Conservation (phyloP, 92 coral and sea anemone genomes). For the Zoanthus sansibaricus region DNA sequence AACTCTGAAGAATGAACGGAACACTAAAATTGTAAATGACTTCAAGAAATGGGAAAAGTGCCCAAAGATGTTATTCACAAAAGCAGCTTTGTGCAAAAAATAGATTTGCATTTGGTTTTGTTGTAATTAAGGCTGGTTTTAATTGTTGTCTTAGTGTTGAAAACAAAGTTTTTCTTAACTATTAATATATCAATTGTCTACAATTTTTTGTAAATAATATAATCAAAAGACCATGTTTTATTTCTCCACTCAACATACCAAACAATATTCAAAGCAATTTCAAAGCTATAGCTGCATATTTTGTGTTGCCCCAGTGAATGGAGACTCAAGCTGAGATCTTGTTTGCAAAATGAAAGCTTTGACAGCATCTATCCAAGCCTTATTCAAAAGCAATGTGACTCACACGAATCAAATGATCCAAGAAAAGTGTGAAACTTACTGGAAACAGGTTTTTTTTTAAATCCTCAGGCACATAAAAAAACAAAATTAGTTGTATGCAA, state of each 20-base stretch:
- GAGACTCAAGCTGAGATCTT: slow-evolving; percentile 7
- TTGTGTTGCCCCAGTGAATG: slow-evolving; percentile 8
- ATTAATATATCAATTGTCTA: background rate
- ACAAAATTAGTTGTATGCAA: slow-evolving; percentile 36
- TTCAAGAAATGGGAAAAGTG: background rate
- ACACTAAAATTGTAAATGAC: background rate
- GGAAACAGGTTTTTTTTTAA: background rate
- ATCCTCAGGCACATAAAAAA: background rate
- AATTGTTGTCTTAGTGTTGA: background rate
- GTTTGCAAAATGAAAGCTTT: background rate
- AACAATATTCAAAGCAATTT: background rate
- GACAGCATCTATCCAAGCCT: background rate
- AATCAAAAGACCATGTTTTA: background rate
- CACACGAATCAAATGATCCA: background rate
- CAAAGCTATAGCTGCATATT: background rate
- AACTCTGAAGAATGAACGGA: background rate
- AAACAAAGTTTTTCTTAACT: background rate
- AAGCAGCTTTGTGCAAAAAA: slow-evolving; percentile 4
- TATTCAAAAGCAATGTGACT: background rate
- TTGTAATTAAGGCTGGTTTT: background rate
- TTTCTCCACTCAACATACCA: background rate
- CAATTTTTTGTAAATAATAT: background rate
- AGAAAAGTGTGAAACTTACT: background rate
- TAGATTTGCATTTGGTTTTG: background rate
- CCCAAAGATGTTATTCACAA: background rate